Conservation (phyloP, 2,797 vertebrate genomes). For the Lindbergichthys nudifrons region DNA sequence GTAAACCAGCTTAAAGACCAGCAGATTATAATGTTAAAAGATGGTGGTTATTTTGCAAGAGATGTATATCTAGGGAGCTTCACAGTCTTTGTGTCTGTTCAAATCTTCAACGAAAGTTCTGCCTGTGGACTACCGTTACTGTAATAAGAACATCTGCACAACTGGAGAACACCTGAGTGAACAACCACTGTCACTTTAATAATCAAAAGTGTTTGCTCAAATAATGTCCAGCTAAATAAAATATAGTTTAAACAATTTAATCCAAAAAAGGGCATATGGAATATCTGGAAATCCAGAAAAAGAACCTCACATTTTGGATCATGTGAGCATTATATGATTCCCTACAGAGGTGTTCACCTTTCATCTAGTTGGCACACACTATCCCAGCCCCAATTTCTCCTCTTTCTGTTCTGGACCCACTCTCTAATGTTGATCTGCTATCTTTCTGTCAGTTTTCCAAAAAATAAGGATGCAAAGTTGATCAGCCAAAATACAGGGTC, state of each 20-base stretch:
- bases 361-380: conserved; percentile 41
- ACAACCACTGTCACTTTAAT: neutral
- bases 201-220: neutral
- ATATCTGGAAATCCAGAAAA: neutral
- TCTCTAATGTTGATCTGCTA: neutral
- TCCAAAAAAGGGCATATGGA: neutral
- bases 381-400: neutral
- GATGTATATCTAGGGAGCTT: too few species aligned
- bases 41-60: neutral
- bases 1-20: neutral
- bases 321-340: neutral
- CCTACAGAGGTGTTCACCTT: conserved; percentile 41
- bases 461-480: neutral
- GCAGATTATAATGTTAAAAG: neutral
- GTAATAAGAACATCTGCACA: neutral
- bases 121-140: neutral
- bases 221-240: too few species aligned
- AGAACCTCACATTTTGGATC: neutral
- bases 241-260: neutral
- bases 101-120: too few species aligned
- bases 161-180: neutral
- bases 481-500: neutral
- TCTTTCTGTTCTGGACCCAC: neutral
- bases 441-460: conserved; percentile 20
- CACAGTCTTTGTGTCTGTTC: too few species aligned